Conservation (phyloP, 2,113 vertebrate species). For the Odobenus rosmarus region DNA sequence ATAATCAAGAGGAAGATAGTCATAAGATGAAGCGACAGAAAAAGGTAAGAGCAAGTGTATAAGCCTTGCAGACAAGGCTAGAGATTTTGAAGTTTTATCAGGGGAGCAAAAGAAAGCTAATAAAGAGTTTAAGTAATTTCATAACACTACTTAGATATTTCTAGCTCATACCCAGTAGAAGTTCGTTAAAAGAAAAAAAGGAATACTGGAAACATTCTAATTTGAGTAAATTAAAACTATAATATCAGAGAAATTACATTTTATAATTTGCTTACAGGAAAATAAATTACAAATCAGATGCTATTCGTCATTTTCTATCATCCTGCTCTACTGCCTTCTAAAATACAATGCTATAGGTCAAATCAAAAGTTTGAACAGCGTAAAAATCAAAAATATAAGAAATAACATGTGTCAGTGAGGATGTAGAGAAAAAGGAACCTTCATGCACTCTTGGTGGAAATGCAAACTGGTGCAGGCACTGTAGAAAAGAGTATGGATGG, state of each 20-base stretch:
- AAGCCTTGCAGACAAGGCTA: neutral
- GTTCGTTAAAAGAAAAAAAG: neutral
- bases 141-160: neutral
- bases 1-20: neutral
- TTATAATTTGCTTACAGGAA: slow-evolving; percentile 32
- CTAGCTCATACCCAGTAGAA: neutral
- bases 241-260: slow-evolving; percentile 35
- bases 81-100: neutral
- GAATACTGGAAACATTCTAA: neutral
- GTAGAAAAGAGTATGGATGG: neutral
- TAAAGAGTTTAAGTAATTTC: neutral
- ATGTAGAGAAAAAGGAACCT: neutral
- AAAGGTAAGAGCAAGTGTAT: neutral
- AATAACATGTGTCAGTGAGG: neutral
- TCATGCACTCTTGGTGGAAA: neutral
- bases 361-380: neutral
- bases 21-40: neutral
- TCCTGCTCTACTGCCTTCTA: neutral
- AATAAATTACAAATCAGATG: slow-evolving; percentile 40
- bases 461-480: neutral
- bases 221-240: slow-evolving; percentile 38
- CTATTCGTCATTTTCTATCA: slow-evolving; percentile 22
- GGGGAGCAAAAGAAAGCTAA: neutral
- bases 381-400: neutral
- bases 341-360: neutral